These are phyloP conservation scores for Drosophila macrospina DNA, from an alignment of 2,888 invertebrate genomes.

Conservation along the genomic window DNA sequence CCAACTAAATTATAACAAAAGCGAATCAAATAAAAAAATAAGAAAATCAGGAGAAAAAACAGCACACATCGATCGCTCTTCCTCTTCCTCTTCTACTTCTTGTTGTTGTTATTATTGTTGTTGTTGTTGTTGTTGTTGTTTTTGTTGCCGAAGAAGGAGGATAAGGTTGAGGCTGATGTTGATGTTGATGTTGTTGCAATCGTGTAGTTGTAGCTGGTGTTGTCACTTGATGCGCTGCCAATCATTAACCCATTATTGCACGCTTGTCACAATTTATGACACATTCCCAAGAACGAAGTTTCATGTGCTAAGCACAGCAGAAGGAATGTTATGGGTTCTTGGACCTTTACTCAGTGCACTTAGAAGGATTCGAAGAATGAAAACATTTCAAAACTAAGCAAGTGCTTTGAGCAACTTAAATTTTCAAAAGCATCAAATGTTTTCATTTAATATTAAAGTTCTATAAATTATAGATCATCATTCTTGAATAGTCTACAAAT, in stretches of 20 bases:
- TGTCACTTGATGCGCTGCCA: slow-evolving; percentile 65
- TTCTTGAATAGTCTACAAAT: too few species aligned
- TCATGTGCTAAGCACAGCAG: background rate
- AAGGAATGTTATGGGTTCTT: slow-evolving; percentile 4
- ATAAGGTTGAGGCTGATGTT: slow-evolving; percentile 32
- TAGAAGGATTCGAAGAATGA: too few species aligned
- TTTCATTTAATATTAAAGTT: too few species aligned
- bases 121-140: slow-evolving; percentile 20
- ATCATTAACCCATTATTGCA: slow-evolving; percentile 66
- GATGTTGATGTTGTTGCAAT: slow-evolving; percentile 11
- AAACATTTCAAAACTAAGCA: background rate
- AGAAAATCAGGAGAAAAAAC: too few species aligned
- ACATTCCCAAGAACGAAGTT: slow-evolving; percentile 24
- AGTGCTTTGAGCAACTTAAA: background rate
- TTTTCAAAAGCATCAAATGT: too few species aligned
- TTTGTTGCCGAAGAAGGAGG: slow-evolving; percentile 28
- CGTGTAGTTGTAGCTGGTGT: slow-evolving; percentile 44
- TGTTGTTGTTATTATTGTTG: too few species aligned
- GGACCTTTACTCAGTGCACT: background rate
- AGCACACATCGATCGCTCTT: slow-evolving; percentile 57
- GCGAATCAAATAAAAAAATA: slow-evolving; percentile 27
- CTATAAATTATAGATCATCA: too few species aligned
- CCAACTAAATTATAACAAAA: slow-evolving; percentile 69
- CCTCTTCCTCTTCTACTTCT: background rate
- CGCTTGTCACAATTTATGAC: slow-evolving; percentile 66